A percentile compares a stretch with the other conserved stretches of the same genome.
phyloP scores from a whole-genome alignment of 2,797 vertebrate genomes.

The Valencia hispanica region DNA sequence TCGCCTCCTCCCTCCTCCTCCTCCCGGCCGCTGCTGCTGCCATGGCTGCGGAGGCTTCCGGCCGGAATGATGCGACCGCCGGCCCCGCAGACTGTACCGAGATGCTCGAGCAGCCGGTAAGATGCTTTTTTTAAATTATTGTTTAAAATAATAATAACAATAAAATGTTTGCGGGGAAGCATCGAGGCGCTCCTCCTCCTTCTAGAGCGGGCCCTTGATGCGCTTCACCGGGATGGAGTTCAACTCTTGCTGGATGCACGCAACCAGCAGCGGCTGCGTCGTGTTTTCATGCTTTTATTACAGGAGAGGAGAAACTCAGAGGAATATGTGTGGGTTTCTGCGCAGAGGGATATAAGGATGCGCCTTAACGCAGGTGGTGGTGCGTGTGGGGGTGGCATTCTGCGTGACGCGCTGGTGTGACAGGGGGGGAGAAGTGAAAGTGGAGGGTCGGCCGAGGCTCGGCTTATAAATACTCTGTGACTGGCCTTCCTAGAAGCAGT shows the following conservation, averaged over 20 bases:
- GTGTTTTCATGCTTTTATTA: not conserved
- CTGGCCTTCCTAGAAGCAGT: not conserved
- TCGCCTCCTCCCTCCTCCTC: not conserved
- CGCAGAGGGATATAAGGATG: not conserved
- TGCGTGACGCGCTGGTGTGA: conserved; percentile 31
- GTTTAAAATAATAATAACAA: not conserved
- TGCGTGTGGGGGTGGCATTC: not conserved
- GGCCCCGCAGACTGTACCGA: conserved; percentile 65
- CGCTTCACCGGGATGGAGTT: conserved; percentile 10
- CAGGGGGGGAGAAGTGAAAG: conserved; percentile 52
- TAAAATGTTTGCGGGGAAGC: not conserved
- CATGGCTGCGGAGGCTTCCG: conserved; percentile 72
- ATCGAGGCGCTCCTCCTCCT: not conserved
- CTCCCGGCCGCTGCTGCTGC: conserved; percentile 41
- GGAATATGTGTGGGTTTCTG: not conserved
- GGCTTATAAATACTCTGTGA: conserved; percentile 32
- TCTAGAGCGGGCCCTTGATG: conserved; percentile 16
- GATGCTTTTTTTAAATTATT: conserved; percentile 4
- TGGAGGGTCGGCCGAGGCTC: conserved; percentile 26
- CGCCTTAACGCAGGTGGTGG: not conserved
- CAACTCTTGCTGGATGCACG: conserved; percentile 3
- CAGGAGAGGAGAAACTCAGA: not conserved
- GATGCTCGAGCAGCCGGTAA: conserved; percentile 74
- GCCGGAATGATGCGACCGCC: conserved; percentile 40
- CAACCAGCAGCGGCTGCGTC: not conserved